Conservation (phyloP, 2,113 vertebrate genomes). For the Pangasianodon gigas region DNA sequence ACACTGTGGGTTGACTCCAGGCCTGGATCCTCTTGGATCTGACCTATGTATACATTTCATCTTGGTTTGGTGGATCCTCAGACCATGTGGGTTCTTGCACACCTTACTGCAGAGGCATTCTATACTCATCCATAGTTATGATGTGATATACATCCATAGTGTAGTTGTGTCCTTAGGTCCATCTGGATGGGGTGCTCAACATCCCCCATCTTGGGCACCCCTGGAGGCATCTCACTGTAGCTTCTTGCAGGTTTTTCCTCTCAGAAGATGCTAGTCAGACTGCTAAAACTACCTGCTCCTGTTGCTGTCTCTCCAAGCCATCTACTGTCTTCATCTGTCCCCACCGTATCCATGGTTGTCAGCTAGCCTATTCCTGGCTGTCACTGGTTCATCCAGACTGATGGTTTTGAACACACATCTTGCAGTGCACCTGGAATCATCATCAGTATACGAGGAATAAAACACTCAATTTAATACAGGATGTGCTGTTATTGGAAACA, state of each 20-base stretch:
- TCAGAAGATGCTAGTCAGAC: not conserved
- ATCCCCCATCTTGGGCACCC: not conserved
- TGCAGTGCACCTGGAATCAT: not conserved
- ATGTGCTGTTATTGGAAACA: not conserved
- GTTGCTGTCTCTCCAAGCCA: not conserved
- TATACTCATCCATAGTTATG: not conserved
- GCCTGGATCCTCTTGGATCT: not conserved
- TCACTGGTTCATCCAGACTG: not conserved
- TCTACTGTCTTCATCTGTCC: not conserved
- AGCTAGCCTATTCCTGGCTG: not conserved
- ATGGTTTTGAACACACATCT: not conserved
- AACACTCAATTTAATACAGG: not conserved
- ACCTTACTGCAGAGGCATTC: not conserved
- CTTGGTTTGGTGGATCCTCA: not conserved
- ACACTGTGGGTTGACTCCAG: not conserved
- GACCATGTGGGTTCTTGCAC: not conserved
- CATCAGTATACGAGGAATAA: not conserved
- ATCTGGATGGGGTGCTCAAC: not conserved
- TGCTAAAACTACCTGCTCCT: not conserved
- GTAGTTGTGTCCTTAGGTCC: not conserved
- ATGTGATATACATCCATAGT: too few species aligned
- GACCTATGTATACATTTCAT: not conserved
- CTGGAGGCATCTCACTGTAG: not conserved
- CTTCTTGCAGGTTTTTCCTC: not conserved
- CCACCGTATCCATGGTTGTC: not conserved